Base-by-base conservation (phyloP, 2,888 invertebrate genomes). In the Plebejus argus region DNA sequence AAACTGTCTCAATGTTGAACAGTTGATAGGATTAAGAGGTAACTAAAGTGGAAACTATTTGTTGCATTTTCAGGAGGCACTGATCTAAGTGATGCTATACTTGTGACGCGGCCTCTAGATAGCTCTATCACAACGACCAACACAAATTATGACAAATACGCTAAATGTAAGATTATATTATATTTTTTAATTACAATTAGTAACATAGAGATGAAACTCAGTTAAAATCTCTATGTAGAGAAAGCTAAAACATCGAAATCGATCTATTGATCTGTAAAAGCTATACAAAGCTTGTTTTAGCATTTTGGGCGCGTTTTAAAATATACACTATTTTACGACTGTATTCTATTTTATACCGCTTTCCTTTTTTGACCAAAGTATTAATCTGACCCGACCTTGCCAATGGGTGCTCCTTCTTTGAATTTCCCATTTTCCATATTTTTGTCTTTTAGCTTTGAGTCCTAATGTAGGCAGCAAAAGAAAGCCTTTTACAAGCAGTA, bases 71-170 rank as follows among this genome's bases (percentile, higher is more conserved):
- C 28, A 74, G 74, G 6, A 7, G 49, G 23, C 20, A 12, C 20
- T 28, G 58, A 72, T 20, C 20, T 77, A 18, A 58, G 56, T 56
- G 35, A 86, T 76, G 85, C 91, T 0, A 90, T 93, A 77, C 87
- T 85, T 53, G 80, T 92, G 49, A 86, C 85, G 1, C 84, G 85
- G 15, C 90, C 91, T 0, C 82, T 89, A 0, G 74, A 53, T 53
- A 49, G 10, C 28, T 10, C 74, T 15, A 20, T 15, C 20, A 72
- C 49, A 10, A 23, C 15, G 15, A 23, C 74, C 23, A 53, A 53
- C 18, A 8, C 49, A 8, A 28, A 53, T 15, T 53, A 74, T n/a
- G 74, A 74, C 28, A 49, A 49, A 49, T 23, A 15, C 18, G 23
- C 5, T 35, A 74, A 74, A 74, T 74, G 74, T 74, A 74, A 23